These are phyloP conservation scores for Callimorpha dominula DNA, from an alignment of 2,888 invertebrate genomes.

Conservation along the genomic window DNA sequence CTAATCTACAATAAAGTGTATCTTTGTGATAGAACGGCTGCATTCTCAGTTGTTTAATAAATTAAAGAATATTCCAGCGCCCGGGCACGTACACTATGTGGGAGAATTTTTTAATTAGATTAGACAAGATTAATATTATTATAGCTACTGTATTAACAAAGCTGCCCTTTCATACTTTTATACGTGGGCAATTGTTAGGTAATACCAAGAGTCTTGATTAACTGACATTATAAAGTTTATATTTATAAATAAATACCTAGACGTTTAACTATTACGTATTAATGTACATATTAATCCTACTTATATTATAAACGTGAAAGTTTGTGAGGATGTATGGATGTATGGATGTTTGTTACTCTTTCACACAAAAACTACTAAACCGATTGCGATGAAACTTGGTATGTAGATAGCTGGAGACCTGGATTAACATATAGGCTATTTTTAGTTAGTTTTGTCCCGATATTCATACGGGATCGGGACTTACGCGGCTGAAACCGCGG, in stretches of 20 bases:
- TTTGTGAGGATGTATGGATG: no score
- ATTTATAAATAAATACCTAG: background rate
- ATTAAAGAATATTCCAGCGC: background rate
- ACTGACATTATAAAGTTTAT: background rate
- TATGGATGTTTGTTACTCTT: no score
- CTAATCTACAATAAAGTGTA: background rate
- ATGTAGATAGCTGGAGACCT: no score
- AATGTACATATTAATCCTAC: no score
- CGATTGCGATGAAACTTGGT: no score
- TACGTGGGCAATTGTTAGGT: conserved; percentile 1
- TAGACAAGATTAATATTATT: background rate
- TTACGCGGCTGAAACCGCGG: no score
- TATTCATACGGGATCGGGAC: no score
- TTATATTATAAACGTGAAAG: no score
- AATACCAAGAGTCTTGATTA: background rate
- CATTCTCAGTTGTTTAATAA: background rate
- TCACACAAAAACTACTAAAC: no score
- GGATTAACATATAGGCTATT: no score
- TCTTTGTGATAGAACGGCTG: background rate
- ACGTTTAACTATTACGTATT: background rate
- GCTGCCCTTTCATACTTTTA: background rate
- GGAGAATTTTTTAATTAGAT: background rate
- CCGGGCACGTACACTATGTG: background rate
- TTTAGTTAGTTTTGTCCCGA: no score
- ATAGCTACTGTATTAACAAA: background rate